These are phyloP conservation scores for Brachionus rubens DNA, from an alignment of 1,140 invertebrate genomes.

Conservation along the genomic window DNA sequence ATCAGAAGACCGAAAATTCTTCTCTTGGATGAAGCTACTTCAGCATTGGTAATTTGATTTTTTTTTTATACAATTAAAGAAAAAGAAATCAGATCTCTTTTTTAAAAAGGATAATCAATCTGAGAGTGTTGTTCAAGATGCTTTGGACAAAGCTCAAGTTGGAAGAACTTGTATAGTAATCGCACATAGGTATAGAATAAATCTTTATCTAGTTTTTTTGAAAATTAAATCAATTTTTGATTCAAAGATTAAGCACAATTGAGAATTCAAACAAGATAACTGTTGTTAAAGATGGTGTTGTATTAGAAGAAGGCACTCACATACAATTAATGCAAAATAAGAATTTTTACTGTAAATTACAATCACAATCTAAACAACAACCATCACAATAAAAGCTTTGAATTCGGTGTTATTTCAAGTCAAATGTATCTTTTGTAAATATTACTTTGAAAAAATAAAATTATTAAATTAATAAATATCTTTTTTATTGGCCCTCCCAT, in stretches of 20 bases:
- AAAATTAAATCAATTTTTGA: background rate
- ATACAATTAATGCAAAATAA: constrained; percentile 19
- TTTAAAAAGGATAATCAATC: constrained; percentile 67
- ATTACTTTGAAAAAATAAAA: no score
- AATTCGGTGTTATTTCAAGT: no score
- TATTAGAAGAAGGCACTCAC: constrained; percentile 27
- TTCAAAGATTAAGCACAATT: constrained; percentile 28
- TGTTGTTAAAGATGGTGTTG: constrained; percentile 18
- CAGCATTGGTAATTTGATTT: constrained; percentile 67
- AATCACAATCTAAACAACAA: background rate
- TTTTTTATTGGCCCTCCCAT: no score
- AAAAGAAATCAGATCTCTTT: background rate
- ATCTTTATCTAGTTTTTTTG: background rate
- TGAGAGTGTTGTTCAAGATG: constrained; percentile 69
- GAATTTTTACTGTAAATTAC: constrained; percentile 31
- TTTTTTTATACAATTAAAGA: no score
- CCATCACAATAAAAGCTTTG: no score
- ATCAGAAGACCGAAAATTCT: constrained; percentile 73
- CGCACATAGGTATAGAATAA: constrained; percentile 57
- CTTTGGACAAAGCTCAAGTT: constrained; percentile 54
- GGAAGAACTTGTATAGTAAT: constrained; percentile 63
- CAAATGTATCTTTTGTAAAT: no score
- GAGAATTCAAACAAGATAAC: constrained; percentile 39
- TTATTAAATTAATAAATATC: no score
- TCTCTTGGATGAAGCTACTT: constrained; percentile 82